phyloP scores from a whole-genome alignment of 2,888 invertebrate species.

The Lydus trimaculatus region DNA sequence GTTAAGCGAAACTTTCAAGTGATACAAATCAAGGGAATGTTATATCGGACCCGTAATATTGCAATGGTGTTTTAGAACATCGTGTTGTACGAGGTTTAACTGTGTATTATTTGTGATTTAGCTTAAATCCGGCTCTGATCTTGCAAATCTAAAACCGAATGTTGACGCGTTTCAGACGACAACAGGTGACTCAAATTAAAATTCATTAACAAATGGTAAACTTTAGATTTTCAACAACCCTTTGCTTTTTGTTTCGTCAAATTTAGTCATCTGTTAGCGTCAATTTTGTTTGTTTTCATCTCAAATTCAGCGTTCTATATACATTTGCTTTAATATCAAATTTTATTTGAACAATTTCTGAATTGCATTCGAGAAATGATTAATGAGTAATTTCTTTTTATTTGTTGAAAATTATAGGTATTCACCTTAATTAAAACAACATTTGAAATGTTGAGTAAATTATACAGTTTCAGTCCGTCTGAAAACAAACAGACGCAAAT shows the following conservation, averaged over 20 bases:
- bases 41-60: too few relatives aligned
- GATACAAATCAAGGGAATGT: too few relatives aligned
- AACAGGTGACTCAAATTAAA: constrained; percentile 4
- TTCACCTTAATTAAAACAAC: not conserved
- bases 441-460: not conserved
- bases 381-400: not conserved
- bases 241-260: not conserved
- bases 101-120: too few relatives aligned
- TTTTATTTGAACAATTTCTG: not conserved
- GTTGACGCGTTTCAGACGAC: not conserved
- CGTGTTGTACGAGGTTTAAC: too few relatives aligned
- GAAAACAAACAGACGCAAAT: not conserved
- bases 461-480: not conserved
- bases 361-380: not conserved
- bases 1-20: too few relatives aligned
- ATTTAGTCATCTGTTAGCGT: constrained; percentile 1
- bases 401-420: not conserved
- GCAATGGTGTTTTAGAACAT: too few relatives aligned
- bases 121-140: too few relatives aligned
- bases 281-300: constrained; percentile 1
- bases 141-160: constrained; percentile 6
- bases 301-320: not conserved
- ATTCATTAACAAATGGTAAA: not conserved
- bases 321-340: not conserved
- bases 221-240: not conserved